Conservation (phyloP, 2,888 invertebrate species). For the Ornithoptera priamus region DNA sequence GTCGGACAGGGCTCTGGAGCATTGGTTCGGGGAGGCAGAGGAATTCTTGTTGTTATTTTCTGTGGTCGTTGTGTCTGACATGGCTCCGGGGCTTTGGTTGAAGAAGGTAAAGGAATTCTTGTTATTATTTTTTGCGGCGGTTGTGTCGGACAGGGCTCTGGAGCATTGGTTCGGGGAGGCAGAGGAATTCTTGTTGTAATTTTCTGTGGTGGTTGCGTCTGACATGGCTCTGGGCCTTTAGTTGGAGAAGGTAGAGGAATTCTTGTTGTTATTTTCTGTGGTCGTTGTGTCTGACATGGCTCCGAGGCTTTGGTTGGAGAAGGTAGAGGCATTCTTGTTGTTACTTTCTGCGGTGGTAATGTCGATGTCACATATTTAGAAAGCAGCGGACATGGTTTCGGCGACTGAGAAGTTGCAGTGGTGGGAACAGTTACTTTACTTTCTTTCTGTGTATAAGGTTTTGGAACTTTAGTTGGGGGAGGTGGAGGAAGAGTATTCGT, state of each 20-base stretch:
- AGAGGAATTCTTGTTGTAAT: not conserved
- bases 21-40: not conserved
- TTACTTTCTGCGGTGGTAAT: not conserved
- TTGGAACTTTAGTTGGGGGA: conserved; percentile 1
- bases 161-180: conserved; percentile 1
- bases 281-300: conserved; percentile 6
- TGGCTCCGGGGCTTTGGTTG: conserved; percentile 10
- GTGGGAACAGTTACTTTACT: not conserved
- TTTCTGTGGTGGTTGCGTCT: not conserved
- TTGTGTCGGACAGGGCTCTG: conserved; percentile 4
- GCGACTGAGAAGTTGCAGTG: not conserved
- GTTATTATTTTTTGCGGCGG: conserved; percentile 3
- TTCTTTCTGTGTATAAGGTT: conserved; percentile 1
- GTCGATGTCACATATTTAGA: not conserved
- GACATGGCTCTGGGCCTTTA: conserved; percentile 3
- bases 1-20: conserved; percentile 4
- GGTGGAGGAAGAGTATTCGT: not conserved
- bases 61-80: not conserved
- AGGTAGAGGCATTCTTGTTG: not conserved
- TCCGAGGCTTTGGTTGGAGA: conserved; percentile 9
- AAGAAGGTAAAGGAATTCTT: not conserved
- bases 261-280: conserved; percentile 1
- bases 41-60: not conserved
- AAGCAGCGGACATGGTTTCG: conserved; percentile 1
- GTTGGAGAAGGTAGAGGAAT: conserved; percentile 3